Evolutionary conservation across 2,113 vertebrate genomes (phyloP).

Genomic region (Psephotus haematonotus): DNA sequence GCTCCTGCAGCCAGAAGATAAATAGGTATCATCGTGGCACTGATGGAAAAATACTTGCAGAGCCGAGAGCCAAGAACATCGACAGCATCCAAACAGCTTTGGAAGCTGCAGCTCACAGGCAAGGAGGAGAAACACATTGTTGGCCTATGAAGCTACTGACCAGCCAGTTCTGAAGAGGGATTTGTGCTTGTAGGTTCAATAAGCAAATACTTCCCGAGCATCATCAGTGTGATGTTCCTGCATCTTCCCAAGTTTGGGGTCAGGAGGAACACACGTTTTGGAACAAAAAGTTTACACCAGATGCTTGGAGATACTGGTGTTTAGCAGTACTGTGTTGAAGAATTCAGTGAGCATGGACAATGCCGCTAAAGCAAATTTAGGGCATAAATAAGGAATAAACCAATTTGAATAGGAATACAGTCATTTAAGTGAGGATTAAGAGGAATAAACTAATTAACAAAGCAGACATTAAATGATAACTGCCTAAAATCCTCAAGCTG

Average conservation of each 20-base stretch:
- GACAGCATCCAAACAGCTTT: conserved; percentile 21
- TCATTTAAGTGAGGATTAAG: background rate
- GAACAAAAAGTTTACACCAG: background rate
- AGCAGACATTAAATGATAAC: background rate
- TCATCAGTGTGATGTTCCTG: background rate
- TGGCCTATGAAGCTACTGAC: background rate
- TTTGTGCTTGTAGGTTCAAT: background rate
- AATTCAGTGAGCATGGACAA: background rate
- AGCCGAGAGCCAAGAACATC: conserved; percentile 16
- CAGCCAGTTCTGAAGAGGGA: background rate
- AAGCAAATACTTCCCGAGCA: background rate
- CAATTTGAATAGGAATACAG: background rate
- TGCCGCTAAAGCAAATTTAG: background rate
- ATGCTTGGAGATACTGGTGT: background rate
- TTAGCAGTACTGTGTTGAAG: background rate
- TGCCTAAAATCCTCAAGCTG: background rate
- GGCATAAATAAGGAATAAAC: background rate
- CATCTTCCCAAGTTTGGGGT: background rate
- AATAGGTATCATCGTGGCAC: conserved; percentile 73
- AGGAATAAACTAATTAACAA: background rate
- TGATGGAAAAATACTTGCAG: conserved; percentile 53
- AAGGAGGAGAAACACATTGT: background rate
- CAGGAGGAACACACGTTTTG: background rate
- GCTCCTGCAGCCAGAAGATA: conserved; percentile 83
- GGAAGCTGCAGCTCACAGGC: background rate